phyloP scores from a whole-genome alignment of 2,888 invertebrate genomes.

The Dicyrtoma fusca region DNA sequence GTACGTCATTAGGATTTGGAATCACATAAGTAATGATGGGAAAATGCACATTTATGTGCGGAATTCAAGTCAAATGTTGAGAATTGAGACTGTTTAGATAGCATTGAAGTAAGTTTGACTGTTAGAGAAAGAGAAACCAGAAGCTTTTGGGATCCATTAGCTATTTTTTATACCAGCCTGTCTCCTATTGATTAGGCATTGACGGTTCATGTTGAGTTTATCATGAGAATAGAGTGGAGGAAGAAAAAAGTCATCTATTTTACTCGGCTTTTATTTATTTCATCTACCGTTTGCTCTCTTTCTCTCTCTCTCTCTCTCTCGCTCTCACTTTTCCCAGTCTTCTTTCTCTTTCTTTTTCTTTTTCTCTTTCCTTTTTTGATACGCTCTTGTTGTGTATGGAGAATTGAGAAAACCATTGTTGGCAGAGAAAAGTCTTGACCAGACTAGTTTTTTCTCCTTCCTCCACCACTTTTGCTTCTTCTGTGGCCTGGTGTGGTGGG shows the following conservation, averaged over 20 bases:
- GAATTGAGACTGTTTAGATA: constrained; percentile 3
- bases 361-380: constrained; percentile 18
- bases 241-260: constrained; percentile 37
- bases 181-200: constrained; percentile 36
- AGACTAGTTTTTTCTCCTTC: constrained; percentile 9
- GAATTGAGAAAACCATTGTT: constrained; percentile 1
- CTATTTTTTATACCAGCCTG: constrained; percentile 29
- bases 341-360: not conserved
- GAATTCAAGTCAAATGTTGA: not conserved
- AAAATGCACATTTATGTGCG: constrained; percentile 8
- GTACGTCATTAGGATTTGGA: not conserved
- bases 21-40: not conserved
- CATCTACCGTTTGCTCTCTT: constrained; percentile 17
- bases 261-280: constrained; percentile 33
- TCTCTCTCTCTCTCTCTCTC: constrained; percentile 5
- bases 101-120: constrained; percentile 18
- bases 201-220: constrained; percentile 32
- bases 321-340: not conserved
- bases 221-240: constrained; percentile 34
- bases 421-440: constrained; percentile 9
- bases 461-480: not conserved
- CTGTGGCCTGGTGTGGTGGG: too few species aligned
- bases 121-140: not conserved
- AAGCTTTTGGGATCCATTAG: constrained; percentile 34
- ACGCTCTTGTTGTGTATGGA: not conserved